Percentiles rank a stretch among this genome's conserved stretches.
Evolutionary conservation across 2,113 vertebrate genomes (phyloP).

Genomic region (Burhinus oedicnemus): DNA sequence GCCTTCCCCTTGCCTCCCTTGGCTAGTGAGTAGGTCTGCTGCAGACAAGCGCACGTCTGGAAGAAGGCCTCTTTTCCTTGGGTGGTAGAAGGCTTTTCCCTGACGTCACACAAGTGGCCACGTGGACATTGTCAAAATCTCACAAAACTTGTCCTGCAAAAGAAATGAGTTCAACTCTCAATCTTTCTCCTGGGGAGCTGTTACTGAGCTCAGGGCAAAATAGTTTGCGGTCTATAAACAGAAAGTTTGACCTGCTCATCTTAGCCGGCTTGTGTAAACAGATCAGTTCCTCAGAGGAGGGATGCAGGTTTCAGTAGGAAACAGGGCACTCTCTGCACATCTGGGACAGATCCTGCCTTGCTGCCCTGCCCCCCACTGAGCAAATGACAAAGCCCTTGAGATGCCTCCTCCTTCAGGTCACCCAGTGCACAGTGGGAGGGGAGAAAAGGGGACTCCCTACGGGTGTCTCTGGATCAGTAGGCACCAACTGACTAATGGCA

Average conservation of each 20-base stretch:
- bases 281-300: constrained; percentile 2
- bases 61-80: background rate
- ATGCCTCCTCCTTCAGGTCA: background rate
- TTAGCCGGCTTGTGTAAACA: constrained; percentile 55
- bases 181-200: background rate
- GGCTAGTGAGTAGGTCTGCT: background rate
- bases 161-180: constrained; percentile 31
- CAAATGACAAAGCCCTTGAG: background rate
- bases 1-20: background rate
- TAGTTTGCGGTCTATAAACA: constrained; percentile 55
- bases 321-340: accelerated
- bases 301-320: constrained; percentile 32
- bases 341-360: background rate
- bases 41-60: background rate
- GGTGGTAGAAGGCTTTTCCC: background rate
- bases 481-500: background rate
- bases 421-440: background rate
- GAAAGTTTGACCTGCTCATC: constrained; percentile 44
- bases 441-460: background rate
- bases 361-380: background rate
- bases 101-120: background rate
- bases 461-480: background rate
- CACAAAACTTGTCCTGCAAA: constrained; percentile 3
- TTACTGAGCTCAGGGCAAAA: constrained; percentile 48
- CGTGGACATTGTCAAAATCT: constrained; percentile 39